Percentiles rank a stretch among this genome's conserved stretches.
Evolutionary conservation across 2,888 invertebrate genomes (phyloP).

Genomic region (Mongoloraphidia duomilia): DNA sequence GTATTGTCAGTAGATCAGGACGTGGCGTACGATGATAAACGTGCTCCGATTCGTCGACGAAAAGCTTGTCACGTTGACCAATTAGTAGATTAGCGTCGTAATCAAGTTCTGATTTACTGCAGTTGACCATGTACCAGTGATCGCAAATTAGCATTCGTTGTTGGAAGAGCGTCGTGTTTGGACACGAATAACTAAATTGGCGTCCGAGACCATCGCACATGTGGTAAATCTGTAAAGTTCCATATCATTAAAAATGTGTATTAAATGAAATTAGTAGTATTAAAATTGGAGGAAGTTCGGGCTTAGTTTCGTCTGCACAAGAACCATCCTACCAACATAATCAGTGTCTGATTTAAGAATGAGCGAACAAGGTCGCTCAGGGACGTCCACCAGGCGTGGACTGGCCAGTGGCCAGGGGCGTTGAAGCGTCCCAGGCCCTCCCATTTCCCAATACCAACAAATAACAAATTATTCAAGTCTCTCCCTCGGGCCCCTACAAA

Average conservation of each 20-base stretch:
- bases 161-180: slow-evolving; percentile 66
- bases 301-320: too few species aligned
- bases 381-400: too few species aligned
- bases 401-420: too few species aligned
- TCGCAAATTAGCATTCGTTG: slow-evolving; percentile 70
- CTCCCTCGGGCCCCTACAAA: too few species aligned
- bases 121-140: slow-evolving; percentile 74
- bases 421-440: too few species aligned
- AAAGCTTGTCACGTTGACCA: slow-evolving; percentile 56
- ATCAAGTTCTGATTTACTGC: slow-evolving; percentile 50
- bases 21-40: slow-evolving; percentile 51
- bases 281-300: too few species aligned
- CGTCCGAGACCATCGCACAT: slow-evolving; percentile 66
- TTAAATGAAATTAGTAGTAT: not conserved
- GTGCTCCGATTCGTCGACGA: slow-evolving; percentile 46
- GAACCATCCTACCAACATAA: too few species aligned
- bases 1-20: slow-evolving; percentile 48
- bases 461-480: too few species aligned
- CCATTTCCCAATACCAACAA: too few species aligned
- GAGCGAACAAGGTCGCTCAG: too few species aligned
- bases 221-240: slow-evolving; percentile 50
- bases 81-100: slow-evolving; percentile 58
- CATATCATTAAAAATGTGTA: not conserved
- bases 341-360: too few species aligned
- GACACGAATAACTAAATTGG: slow-evolving; percentile 65